Percentiles rank a stretch among this genome's conserved stretches.
phyloP scores from a whole-genome alignment of 2,888 invertebrate species.

The Phyllotreta cruciferae region DNA sequence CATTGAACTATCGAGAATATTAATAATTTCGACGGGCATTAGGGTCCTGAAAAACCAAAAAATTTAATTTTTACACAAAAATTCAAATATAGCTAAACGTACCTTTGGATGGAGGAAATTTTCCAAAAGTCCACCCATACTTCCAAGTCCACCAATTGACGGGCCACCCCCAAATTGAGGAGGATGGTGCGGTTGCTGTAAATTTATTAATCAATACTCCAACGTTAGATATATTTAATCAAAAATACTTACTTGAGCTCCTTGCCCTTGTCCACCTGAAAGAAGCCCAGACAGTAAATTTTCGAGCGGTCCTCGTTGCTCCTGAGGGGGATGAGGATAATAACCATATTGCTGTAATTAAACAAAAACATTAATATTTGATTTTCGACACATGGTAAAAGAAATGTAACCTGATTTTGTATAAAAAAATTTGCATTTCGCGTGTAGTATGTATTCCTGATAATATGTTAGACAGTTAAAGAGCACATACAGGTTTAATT shows the following conservation, averaged over 20 bases:
- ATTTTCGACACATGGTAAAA: no score
- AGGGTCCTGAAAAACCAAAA: slow-evolving; percentile 20
- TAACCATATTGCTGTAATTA: slow-evolving; percentile 48
- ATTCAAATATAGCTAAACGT: slow-evolving; percentile 2
- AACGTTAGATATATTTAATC: background rate
- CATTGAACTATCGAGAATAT: background rate
- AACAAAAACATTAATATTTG: background rate
- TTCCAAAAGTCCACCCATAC: slow-evolving; percentile 54
- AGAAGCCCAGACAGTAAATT: slow-evolving; percentile 45
- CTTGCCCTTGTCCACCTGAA: slow-evolving; percentile 41
- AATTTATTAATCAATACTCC: no score
- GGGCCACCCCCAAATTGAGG: slow-evolving; percentile 48
- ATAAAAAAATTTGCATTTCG: no score
- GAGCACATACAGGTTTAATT: slow-evolving; percentile 1
- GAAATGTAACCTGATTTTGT: no score
- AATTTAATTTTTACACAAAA: slow-evolving; percentile 3
- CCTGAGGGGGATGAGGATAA: slow-evolving; percentile 47
- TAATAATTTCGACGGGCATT: slow-evolving; percentile 23
- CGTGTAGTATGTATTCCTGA: background rate
- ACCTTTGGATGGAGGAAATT: slow-evolving; percentile 48
- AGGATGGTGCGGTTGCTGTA: slow-evolving; percentile 41
- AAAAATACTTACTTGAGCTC: slow-evolving; percentile 37
- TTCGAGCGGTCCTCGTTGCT: slow-evolving; percentile 46
- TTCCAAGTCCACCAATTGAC: slow-evolving; percentile 55
- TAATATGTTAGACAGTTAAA: background rate